phyloP scores from a whole-genome alignment of 2,888 invertebrate genomes.

The Hanleya hanleyi region DNA sequence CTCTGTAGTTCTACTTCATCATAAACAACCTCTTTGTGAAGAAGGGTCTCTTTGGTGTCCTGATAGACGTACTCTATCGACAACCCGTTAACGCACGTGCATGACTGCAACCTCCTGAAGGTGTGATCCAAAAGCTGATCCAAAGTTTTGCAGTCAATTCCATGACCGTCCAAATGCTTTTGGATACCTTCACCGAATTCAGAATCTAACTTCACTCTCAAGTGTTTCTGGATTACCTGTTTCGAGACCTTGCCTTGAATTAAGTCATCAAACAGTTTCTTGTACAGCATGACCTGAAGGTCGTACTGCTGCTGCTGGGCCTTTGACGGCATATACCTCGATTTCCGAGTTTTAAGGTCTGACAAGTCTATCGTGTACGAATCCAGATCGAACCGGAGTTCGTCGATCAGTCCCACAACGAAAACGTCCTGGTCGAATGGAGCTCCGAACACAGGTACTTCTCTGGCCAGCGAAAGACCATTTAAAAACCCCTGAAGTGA shows the following conservation, averaged over 20 bases:
- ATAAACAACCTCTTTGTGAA: constrained; percentile 43
- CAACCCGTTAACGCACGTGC: constrained; percentile 55
- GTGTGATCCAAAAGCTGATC: constrained; percentile 39
- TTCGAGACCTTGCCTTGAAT: constrained; percentile 56
- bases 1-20: constrained; percentile 46
- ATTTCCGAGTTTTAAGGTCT: constrained; percentile 64
- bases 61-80: constrained; percentile 66
- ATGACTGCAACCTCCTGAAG: constrained; percentile 48
- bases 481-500: constrained; percentile 50
- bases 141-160: constrained; percentile 38
- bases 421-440: constrained; percentile 61
- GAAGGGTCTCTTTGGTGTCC: constrained; percentile 49
- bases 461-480: constrained; percentile 53
- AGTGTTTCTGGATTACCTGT: constrained; percentile 46
- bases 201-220: constrained; percentile 48
- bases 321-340: constrained; percentile 47
- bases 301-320: constrained; percentile 56
- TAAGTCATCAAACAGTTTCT: constrained; percentile 66
- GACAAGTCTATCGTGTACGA: constrained; percentile 54
- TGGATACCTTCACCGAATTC: constrained; percentile 48
- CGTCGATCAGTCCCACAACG: constrained; percentile 67
- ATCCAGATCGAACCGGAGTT: constrained; percentile 65
- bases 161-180: constrained; percentile 34
- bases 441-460: constrained; percentile 67
- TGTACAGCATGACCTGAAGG: constrained; percentile 66